phyloP scores from a whole-genome alignment of 2,797 vertebrate species.

The Poecilia velifera region DNA sequence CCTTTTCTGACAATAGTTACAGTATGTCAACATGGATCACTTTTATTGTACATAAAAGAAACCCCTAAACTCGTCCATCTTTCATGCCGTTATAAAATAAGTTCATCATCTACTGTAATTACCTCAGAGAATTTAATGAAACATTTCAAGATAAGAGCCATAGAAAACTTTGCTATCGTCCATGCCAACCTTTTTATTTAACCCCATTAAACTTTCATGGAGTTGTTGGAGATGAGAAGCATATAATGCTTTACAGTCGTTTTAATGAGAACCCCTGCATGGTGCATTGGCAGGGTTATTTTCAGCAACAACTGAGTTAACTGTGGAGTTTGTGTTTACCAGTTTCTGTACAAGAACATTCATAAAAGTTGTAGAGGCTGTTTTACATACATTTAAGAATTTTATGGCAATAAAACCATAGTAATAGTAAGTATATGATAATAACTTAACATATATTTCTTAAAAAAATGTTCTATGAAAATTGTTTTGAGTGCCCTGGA shows the following conservation, averaged over 20 bases:
- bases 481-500: no score
- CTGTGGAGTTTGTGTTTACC: not conserved
- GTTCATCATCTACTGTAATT: not conserved
- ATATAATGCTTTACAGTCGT: slow-evolving; percentile 4
- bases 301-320: not conserved
- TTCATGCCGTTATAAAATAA: not conserved
- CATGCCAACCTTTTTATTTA: slow-evolving; percentile 7
- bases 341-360: not conserved
- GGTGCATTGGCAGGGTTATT: not conserved
- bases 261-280: slow-evolving; percentile 16
- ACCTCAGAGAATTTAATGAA: not conserved
- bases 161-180: not conserved
- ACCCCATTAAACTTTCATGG: slow-evolving; percentile 51
- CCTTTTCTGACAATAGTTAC: not conserved
- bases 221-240: slow-evolving; percentile 13
- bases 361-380: not conserved
- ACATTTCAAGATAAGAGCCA: not conserved
- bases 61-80: not conserved
- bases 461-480: no score
- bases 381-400: slow-evolving; percentile 2
- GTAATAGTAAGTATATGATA: no score
- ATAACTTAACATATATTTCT: no score
- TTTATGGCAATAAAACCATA: no score
- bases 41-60: not conserved
- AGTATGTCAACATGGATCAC: not conserved